Evolutionary conservation across 2,888 invertebrate genomes (phyloP).

Genomic region (Allophyes oxyacanthae): DNA sequence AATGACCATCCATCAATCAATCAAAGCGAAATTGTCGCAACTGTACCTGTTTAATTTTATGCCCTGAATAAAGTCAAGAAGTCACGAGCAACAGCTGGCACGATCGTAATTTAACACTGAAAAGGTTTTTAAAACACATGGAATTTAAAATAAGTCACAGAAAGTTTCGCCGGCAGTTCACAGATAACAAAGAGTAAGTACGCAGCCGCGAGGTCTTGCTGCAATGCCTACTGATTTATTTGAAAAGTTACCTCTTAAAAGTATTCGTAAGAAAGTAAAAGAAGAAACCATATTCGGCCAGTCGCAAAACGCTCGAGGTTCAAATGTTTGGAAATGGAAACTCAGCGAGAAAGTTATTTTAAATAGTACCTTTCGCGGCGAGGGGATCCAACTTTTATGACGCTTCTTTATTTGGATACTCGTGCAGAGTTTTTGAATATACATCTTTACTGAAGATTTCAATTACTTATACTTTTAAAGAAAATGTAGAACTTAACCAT

Average conservation of each 20-base stretch:
- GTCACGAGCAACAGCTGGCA: constrained; percentile 45
- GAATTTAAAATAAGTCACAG: constrained; percentile 75
- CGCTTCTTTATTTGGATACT: neutral
- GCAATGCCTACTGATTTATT: constrained; percentile 83
- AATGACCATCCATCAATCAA: too few relatives aligned
- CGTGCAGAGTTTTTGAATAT: constrained; percentile 24
- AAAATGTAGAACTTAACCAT: too few relatives aligned
- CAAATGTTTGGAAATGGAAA: constrained; percentile 54
- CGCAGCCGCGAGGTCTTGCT: constrained; percentile 64
- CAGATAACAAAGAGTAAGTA: constrained; percentile 78
- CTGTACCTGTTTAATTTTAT: constrained; percentile 13
- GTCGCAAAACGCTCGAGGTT: constrained; percentile 65
- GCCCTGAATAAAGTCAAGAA: constrained; percentile 15
- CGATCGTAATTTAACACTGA: constrained; percentile 46
- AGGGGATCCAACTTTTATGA: constrained; percentile 35
- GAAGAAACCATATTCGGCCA: constrained; percentile 73
- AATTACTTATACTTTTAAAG: constrained; percentile 8
- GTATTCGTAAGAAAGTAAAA: constrained; percentile 61
- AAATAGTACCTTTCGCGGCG: constrained; percentile 38
- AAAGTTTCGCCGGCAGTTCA: constrained; percentile 69
- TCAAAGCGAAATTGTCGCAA: too few relatives aligned
- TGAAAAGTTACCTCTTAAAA: constrained; percentile 80
- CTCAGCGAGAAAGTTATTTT: constrained; percentile 53
- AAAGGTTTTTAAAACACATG: constrained; percentile 66
- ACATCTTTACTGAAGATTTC: constrained; percentile 24